Evolutionary conservation across 1,140 invertebrate species (phyloP).

Genomic region (Drosophila mojavensis): DNA sequence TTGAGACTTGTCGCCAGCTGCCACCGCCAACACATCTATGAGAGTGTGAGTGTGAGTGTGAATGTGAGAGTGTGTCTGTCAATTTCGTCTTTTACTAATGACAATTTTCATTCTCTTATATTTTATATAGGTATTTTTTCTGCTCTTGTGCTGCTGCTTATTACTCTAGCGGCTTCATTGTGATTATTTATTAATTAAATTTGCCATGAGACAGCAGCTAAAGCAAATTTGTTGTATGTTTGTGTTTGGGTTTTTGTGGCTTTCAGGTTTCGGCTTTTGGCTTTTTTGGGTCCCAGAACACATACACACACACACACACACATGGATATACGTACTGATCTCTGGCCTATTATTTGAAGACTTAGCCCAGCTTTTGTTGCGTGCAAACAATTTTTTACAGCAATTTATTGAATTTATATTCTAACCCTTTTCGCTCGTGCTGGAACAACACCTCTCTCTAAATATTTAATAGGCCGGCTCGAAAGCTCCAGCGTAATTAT

Average conservation of each 20-base stretch:
- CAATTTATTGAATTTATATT: slow-evolving; percentile 50
- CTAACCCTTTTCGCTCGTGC: slow-evolving; percentile 16
- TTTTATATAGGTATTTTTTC: neutral
- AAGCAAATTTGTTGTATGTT: slow-evolving; percentile 48
- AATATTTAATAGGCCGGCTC: slow-evolving; percentile 46
- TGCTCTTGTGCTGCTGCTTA: slow-evolving; percentile 42
- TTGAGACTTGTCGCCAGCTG: slow-evolving; percentile 67
- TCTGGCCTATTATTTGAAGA: slow-evolving; percentile 58
- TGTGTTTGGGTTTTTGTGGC: slow-evolving; percentile 33
- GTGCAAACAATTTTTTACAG: slow-evolving; percentile 54
- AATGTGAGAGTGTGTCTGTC: slow-evolving; percentile 29
- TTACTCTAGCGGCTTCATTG: slow-evolving; percentile 76
- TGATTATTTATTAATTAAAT: slow-evolving; percentile 83
- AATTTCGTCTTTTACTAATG: slow-evolving; percentile 59
- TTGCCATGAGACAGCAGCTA: slow-evolving; percentile 64
- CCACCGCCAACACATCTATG: slow-evolving; percentile 33
- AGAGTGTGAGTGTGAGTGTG: slow-evolving; percentile 21
- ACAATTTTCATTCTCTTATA: slow-evolving; percentile 67
- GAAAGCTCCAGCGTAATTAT: slow-evolving; percentile 47
- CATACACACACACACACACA: slow-evolving; percentile 11
- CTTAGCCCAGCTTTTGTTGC: slow-evolving; percentile 38
- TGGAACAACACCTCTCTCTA: slow-evolving; percentile 2
- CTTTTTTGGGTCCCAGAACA: slow-evolving; percentile 8
- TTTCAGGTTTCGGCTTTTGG: slow-evolving; percentile 34
- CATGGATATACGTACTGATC: neutral